phyloP scores from a whole-genome alignment of 2,888 invertebrate species.

The Harpalus rufipes region DNA sequence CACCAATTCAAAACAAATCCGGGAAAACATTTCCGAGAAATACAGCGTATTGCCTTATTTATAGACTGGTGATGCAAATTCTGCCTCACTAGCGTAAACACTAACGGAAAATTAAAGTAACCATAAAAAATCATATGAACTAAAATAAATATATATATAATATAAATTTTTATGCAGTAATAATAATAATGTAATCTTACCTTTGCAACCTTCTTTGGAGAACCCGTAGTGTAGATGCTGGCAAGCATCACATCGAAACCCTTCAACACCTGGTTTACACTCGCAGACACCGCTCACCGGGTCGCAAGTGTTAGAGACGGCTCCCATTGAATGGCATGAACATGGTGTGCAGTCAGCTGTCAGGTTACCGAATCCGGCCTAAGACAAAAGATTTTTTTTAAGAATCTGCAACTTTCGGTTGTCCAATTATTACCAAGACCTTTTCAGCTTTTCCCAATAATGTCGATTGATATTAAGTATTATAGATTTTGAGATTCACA shows the following conservation, averaged over 20 bases:
- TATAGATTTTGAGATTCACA: too few species aligned
- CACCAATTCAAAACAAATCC: slow-evolving; percentile 8
- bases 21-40: slow-evolving; percentile 17
- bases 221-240: slow-evolving; percentile 86
- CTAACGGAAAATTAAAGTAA: too few species aligned
- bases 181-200: slow-evolving; percentile 79
- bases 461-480: too few species aligned
- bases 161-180: too few species aligned
- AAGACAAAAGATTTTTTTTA: too few species aligned
- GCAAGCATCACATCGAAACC: slow-evolving; percentile 87
- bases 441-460: too few species aligned
- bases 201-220: slow-evolving; percentile 82
- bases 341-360: slow-evolving; percentile 90
- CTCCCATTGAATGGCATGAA: slow-evolving; percentile 86
- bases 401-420: too few species aligned
- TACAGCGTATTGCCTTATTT: background rate
- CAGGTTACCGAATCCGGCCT: slow-evolving; percentile 86
- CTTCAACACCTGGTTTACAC: slow-evolving; percentile 88
- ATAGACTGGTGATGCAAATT: background rate
- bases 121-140: too few species aligned
- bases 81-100: background rate
- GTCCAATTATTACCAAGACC: too few species aligned
- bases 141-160: too few species aligned
- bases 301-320: slow-evolving; percentile 85
- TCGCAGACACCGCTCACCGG: slow-evolving; percentile 87